A percentile compares a stretch with the other conserved stretches of the same genome.
Evolutionary conservation across 1,140 invertebrate genomes (phyloP).

Genomic region (Idris sp.): DNA sequence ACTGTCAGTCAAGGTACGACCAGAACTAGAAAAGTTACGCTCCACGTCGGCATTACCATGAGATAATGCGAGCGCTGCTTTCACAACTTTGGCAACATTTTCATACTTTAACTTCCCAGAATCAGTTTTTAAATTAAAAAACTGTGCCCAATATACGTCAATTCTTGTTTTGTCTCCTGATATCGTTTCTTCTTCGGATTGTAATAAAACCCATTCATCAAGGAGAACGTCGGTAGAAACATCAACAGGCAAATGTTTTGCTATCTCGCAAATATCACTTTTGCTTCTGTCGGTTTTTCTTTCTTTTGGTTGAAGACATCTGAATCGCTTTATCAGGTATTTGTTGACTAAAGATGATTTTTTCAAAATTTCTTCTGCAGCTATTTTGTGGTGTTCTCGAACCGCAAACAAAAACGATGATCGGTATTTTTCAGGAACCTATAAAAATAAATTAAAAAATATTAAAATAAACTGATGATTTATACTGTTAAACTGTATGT

Average conservation of each 20-base stretch:
- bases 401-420: no score
- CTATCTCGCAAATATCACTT: constrained; percentile 15
- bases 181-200: constrained; percentile 3
- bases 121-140: constrained; percentile 18
- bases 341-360: no score
- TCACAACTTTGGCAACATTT: constrained; percentile 18
- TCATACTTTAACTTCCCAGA: constrained; percentile 16
- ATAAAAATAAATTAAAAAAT: no score
- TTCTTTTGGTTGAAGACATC: not conserved
- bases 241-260: constrained; percentile 9
- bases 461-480: constrained; percentile 7
- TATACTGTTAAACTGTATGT: not conserved
- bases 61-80: constrained; percentile 22
- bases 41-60: constrained; percentile 43
- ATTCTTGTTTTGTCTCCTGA: constrained; percentile 2
- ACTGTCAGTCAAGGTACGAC: not conserved
- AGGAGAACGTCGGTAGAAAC: constrained; percentile 2
- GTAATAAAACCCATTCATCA: constrained; percentile 16
- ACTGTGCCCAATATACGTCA: constrained; percentile 20
- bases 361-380: no score
- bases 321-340: no score
- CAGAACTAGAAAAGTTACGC: constrained; percentile 27
- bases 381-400: no score
- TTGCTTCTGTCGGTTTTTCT: not conserved
- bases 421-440: no score